Base-by-base conservation (phyloP, 2,797 vertebrate genomes). In the Fratercula arctica region DNA sequence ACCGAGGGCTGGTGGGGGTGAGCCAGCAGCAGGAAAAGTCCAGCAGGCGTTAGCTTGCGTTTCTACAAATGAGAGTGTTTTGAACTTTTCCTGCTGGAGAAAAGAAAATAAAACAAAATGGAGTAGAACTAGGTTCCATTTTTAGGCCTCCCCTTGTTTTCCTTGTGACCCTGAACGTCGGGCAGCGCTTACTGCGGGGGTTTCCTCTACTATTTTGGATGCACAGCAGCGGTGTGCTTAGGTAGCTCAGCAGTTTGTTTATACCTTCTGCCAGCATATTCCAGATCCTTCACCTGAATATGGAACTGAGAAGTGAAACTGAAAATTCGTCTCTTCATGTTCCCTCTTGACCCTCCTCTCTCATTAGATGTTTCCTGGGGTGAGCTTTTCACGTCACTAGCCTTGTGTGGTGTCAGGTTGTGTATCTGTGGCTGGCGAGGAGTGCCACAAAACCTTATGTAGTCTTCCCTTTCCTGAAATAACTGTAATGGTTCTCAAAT, bases 381-480 rank as follows among this genome's bases (percentile, higher is more conserved):
- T 76, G 64, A 31, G 10, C 35, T 87, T 66, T 61, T n/a, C 16
- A 3, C 18, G 25, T 39, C 35, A 3, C 31, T 17, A 80, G 56
- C 13, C 35, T 66, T 69, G n/a, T 48, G 15, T 51, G 29, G 28
- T 9, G 17, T 48, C 31, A 23, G 18, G 2, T 13, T 46, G 39
- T 66, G 54, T 31, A 54, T 45, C 33, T 1, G 0, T 35, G 53
- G 45, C 74, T 3, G 0, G 13, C 20, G 51, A 48, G 16, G 26
- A 72, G 33, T 46, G 59, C 37, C 4, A 1, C 45, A 53, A 66
- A 28, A 23, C 18, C 18, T 54, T 68, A 1, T 37, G 63, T 29
- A 74, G 77, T 48, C 61, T 91, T 87, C 39, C 51, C 41, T 90
- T 80, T 29, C 28, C 74, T 94, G 74, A 57, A 95, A 66, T 73